Conservation (phyloP, 2,113 vertebrate species). For the Cygnus atratus region DNA sequence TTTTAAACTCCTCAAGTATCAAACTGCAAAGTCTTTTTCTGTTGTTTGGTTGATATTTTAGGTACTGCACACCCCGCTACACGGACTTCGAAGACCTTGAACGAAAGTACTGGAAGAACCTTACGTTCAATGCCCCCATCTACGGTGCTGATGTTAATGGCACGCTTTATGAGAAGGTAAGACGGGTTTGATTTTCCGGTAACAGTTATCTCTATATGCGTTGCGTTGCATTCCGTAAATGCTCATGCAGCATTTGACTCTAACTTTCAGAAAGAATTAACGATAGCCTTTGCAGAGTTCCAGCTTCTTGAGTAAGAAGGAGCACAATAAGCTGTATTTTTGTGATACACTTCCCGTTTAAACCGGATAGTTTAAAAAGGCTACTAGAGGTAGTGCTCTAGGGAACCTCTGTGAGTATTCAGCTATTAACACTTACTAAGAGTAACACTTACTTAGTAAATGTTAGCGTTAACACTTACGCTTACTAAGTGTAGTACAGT, state of each 20-base stretch:
- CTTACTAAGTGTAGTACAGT: not conserved
- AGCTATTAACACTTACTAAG: not conserved
- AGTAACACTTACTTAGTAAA: no score
- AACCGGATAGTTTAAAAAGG: not conserved
- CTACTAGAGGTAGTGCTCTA: not conserved
- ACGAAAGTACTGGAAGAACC: slow-evolving; percentile 97
- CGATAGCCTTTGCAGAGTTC: not conserved
- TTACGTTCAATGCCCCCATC: slow-evolving; percentile 94
- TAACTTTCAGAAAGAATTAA: not conserved
- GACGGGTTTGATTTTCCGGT: not conserved
- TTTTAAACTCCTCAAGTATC: not conserved
- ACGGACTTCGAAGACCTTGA: slow-evolving; percentile 94
- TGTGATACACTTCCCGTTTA: not conserved
- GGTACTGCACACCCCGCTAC: slow-evolving; percentile 91
- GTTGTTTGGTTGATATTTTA: slow-evolving; percentile 32
- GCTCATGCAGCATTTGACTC: not conserved
- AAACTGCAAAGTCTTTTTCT: not conserved
- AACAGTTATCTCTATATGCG: not conserved
- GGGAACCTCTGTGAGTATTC: not conserved
- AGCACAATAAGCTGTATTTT: not conserved
- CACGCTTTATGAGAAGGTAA: slow-evolving; percentile 91
- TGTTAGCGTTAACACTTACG: no score
- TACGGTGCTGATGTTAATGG: slow-evolving; percentile 96
- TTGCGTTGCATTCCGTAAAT: not conserved
- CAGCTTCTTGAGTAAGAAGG: not conserved